These are phyloP conservation scores for Drosophila lutescens DNA, from an alignment of 2,888 invertebrate species.

Conservation along the genomic window DNA sequence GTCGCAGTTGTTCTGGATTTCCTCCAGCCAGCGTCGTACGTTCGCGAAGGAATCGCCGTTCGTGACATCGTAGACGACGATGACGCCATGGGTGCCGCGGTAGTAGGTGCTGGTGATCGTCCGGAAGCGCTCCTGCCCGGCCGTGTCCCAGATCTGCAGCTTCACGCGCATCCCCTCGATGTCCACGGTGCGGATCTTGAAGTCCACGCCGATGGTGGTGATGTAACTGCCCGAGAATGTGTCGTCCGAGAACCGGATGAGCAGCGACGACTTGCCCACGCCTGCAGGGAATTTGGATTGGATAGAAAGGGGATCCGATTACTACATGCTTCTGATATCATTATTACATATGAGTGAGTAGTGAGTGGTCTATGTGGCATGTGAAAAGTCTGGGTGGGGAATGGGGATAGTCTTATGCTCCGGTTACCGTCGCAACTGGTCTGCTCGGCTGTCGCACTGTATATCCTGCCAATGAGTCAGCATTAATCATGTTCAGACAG, in stretches of 20 bases:
- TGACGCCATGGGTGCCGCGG: conserved; percentile 99
- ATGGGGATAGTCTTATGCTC: background rate
- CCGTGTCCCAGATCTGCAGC: conserved; percentile 99
- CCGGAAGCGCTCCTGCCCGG: conserved; percentile 98
- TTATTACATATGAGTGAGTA: background rate
- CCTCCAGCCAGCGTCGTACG: conserved; percentile 99
- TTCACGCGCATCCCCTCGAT: conserved; percentile 96
- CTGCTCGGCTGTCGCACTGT: conserved; percentile 1
- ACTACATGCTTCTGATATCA: background rate
- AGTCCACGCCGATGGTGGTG: conserved; percentile 99
- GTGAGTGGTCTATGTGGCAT: background rate
- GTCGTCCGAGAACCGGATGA: conserved; percentile 98
- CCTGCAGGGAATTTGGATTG: conserved; percentile 86
- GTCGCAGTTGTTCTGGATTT: conserved; percentile 99
- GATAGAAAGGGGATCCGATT: background rate
- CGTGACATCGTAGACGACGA: conserved; percentile 99
- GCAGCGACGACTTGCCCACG: conserved; percentile 98
- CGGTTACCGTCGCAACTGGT: conserved; percentile 13
- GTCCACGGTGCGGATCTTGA: conserved; percentile 98
- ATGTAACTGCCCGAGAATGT: conserved; percentile 99
- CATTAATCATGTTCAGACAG: conserved; percentile 7
- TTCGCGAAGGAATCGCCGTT: conserved; percentile 99
- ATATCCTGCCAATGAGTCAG: conserved; percentile 26
- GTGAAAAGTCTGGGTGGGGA: background rate
- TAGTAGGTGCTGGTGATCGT: conserved; percentile 99